These are phyloP conservation scores for Melanitta fusca DNA, from an alignment of 2,797 vertebrate species.

Conservation along the genomic window DNA sequence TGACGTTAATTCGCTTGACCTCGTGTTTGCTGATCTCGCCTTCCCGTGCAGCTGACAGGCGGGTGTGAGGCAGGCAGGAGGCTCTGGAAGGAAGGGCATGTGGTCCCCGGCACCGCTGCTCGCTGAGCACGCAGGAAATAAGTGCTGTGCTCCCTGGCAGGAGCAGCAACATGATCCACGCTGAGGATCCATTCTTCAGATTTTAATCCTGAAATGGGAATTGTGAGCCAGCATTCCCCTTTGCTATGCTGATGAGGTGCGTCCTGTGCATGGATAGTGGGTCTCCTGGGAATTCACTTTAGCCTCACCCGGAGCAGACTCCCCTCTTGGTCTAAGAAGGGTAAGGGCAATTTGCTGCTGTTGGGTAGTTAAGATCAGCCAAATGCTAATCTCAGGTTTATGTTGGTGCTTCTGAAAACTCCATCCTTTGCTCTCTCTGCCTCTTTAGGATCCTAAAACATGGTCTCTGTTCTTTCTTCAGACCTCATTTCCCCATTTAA, in stretches of 20 bases:
- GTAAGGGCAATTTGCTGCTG: neutral
- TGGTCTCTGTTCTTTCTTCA: neutral
- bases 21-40: neutral
- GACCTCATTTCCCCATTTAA: fast-evolving
- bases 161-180: fast-evolving
- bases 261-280: fast-evolving
- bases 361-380: neutral
- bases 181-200: fast-evolving
- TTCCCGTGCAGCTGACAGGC: neutral
- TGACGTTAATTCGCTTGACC: constrained; percentile 9
- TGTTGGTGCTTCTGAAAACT: neutral
- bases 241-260: neutral
- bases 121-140: fast-evolving
- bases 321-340: neutral
- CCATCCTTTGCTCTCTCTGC: neutral
- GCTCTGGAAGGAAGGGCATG: neutral
- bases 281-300: neutral
- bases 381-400: neutral
- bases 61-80: neutral
- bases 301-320: neutral
- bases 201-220: neutral
- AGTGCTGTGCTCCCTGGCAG: fast-evolving
- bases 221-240: neutral
- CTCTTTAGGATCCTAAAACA: neutral
- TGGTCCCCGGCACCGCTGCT: neutral